Percentiles rank a stretch among this genome's conserved stretches.
phyloP scores from a whole-genome alignment of 2,797 vertebrate genomes.

The Setipinna tenuifilis region DNA sequence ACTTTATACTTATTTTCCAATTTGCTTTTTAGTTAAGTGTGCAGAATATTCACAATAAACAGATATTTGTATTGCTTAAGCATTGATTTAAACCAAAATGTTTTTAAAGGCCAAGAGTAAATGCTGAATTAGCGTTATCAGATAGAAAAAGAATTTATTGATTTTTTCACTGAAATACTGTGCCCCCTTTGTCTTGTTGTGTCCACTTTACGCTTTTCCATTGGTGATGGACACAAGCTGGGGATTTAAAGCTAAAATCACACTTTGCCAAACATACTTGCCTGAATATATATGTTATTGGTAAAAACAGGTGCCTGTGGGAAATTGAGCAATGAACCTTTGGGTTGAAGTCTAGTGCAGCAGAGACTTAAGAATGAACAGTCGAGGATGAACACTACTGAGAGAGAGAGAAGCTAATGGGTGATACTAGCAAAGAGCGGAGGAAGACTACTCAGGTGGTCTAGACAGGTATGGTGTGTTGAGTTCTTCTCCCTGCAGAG shows the following conservation, averaged over 20 bases:
- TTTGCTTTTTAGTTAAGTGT: background rate
- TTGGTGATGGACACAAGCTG: background rate
- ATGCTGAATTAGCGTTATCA: background rate
- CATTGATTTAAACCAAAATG: background rate
- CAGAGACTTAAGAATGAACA: constrained; percentile 31
- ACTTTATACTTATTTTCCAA: background rate
- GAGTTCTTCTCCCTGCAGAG: constrained; percentile 2
- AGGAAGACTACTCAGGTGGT: constrained; percentile 12
- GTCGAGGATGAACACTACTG: constrained; percentile 34
- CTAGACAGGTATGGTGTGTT: background rate
- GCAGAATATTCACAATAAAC: background rate
- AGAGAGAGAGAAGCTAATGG: background rate
- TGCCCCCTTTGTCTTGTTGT: constrained; percentile 4
- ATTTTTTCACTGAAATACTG: constrained; percentile 21
- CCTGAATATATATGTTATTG: background rate
- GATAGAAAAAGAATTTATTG: constrained; percentile 22
- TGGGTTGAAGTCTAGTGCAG: background rate
- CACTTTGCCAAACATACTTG: background rate
- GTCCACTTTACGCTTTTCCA: constrained; percentile 19
- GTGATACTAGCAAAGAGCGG: constrained; percentile 22
- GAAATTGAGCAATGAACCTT: background rate
- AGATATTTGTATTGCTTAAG: background rate
- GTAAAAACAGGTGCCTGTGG: constrained; percentile 14
- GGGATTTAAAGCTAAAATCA: background rate
- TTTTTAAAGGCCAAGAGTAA: constrained; percentile 7